Percentiles rank a stretch among this genome's conserved stretches.
These are phyloP conservation scores for Dunckerocampus dactyliophorus DNA, from an alignment of 2,113 vertebrate genomes.

Conservation along the genomic window DNA sequence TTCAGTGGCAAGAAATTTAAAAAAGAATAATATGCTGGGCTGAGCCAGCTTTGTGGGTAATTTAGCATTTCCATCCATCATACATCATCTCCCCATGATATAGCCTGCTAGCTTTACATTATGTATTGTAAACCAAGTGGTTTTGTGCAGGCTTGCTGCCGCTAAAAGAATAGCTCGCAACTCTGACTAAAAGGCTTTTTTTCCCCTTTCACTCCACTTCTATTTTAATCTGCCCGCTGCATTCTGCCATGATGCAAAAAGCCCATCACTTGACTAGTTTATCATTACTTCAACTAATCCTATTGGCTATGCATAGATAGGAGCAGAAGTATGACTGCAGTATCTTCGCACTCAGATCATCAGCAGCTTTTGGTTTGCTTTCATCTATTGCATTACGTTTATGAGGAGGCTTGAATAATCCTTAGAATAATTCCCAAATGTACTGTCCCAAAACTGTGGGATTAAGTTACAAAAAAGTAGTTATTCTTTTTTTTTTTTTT, in stretches of 20 bases:
- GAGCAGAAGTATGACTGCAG: slow-evolving; percentile 45
- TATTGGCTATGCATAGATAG: slow-evolving; percentile 52
- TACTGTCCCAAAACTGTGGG: slow-evolving; percentile 23
- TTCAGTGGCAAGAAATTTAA: no score
- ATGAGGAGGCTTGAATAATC: slow-evolving; percentile 53
- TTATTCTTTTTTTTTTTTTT: slow-evolving; percentile 22
- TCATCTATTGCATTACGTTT: slow-evolving; percentile 52
- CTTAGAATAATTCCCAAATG: slow-evolving; percentile 42
- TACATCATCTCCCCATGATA: slow-evolving; percentile 37
- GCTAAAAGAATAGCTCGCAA: slow-evolving; percentile 40
- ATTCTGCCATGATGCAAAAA: slow-evolving; percentile 38
- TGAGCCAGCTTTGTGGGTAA: slow-evolving; percentile 7
- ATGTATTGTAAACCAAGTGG: slow-evolving; percentile 46
- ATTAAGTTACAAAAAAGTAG: slow-evolving; percentile 28
- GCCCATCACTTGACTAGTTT: slow-evolving; percentile 41
- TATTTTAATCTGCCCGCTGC: slow-evolving; percentile 57
- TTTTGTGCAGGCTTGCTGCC: slow-evolving; percentile 30
- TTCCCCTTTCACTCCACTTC: slow-evolving; percentile 25
- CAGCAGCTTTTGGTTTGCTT: slow-evolving; percentile 55
- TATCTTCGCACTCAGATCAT: slow-evolving; percentile 55
- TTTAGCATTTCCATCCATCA: slow-evolving; percentile 39
- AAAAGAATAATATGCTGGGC: no score
- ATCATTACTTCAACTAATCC: slow-evolving; percentile 67
- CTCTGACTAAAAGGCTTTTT: slow-evolving; percentile 31
- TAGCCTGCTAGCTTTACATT: slow-evolving; percentile 49